phyloP scores from a whole-genome alignment of 1,140 invertebrate species.

The Atta colombica region DNA sequence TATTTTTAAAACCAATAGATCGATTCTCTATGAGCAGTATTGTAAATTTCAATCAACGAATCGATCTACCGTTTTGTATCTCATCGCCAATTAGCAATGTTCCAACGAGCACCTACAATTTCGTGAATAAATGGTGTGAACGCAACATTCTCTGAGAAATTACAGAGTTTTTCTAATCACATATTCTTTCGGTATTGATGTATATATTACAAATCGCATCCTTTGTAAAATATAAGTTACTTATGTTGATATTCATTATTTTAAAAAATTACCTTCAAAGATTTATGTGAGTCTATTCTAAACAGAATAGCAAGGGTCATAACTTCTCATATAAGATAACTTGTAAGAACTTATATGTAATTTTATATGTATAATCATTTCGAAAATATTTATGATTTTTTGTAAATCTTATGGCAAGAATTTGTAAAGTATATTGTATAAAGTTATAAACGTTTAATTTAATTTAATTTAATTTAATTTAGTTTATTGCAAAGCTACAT shows the following conservation, averaged over 20 bases:
- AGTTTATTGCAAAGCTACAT: too few relatives aligned
- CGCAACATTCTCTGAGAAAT: conserved; percentile 23
- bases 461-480: too few relatives aligned
- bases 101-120: conserved; percentile 1
- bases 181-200: not conserved
- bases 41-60: conserved; percentile 57
- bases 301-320: too few relatives aligned
- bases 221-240: not conserved
- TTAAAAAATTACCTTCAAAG: not conserved
- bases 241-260: not conserved
- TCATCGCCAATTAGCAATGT: conserved; percentile 44
- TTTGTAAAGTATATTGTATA: too few relatives aligned
- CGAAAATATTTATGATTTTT: too few relatives aligned
- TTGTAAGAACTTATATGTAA: too few relatives aligned
- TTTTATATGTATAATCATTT: too few relatives aligned
- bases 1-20: not conserved
- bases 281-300: not conserved
- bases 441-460: too few relatives aligned
- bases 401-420: too few relatives aligned
- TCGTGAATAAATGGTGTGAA: conserved; percentile 17
- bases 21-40: not conserved
- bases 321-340: too few relatives aligned
- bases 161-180: conserved; percentile 4
- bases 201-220: not conserved
- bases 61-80: conserved; percentile 45